Evolutionary conservation across 2,113 vertebrate species (phyloP), one percentile per base, ranked within the genome.

Genomic region (Peromyscus californicus): DNA sequence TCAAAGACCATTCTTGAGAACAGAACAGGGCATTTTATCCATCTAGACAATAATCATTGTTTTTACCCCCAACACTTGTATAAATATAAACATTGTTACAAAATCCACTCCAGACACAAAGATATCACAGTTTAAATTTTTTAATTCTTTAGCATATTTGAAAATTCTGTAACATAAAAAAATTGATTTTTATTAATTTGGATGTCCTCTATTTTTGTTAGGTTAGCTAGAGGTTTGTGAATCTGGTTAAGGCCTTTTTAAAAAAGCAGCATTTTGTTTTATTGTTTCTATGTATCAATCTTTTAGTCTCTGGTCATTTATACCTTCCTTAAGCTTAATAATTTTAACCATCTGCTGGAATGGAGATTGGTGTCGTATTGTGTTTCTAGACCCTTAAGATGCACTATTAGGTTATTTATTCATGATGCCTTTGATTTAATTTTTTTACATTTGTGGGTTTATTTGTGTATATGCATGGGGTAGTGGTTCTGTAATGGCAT

Each of bases 121-220:
- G 8, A 72, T 12, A 95, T 48, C n/a, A 84, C 36, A 80, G 48
- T 74, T 54, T 61, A 94, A 45, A 63, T 48, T 31, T 33, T 7
- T 51, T 54, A 79, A 61, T 74, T 90, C 33, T 24, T 95, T 85
- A 59, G n/a, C 3, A 1, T 91, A 65, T 94, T 70, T 96, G 19
- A 74, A 96, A 89, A 89, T 72, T 85, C 31, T 89, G 75, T 78
- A 95, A 86, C 78, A 83, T 5, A 72, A 21, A 69, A 87, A 91
- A 17, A 29, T 86, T 54, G 17, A 89, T 78, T 87, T 42, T 63
- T 84, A 42, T 84, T 42, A 84, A 63, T 63, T 61, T 84, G n/a
- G n/a, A 15, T 84, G 3, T 84, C 42, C 22, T 39, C 36, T 39
- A 22, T 15, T 83, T 39, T 83, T 39, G 80, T 83, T 59, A 57